phyloP scores from a whole-genome alignment of 1,140 invertebrate species.

The Cryptotermes secundus region DNA sequence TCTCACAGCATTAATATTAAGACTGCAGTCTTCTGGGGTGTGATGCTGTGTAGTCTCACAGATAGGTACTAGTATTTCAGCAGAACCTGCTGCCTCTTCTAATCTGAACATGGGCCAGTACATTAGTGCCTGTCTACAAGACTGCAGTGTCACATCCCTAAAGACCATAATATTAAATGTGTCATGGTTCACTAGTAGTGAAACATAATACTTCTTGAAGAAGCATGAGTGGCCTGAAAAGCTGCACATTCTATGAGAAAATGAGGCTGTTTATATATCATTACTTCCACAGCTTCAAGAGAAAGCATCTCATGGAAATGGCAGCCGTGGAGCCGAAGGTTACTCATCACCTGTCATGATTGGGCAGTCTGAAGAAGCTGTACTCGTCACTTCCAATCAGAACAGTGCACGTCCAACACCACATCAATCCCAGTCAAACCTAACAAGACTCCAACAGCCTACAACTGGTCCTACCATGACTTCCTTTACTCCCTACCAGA shows the following conservation, averaged over 20 bases:
- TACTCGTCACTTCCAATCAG: slow-evolving; percentile 21
- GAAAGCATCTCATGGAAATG: slow-evolving; percentile 6
- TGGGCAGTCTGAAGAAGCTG: slow-evolving; percentile 21
- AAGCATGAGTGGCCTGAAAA: neutral
- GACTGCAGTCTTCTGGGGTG: no score
- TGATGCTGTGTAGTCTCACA: no score
- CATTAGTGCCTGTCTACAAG: no score
- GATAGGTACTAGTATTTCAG: no score
- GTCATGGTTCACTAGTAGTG: no score
- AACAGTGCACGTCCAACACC: slow-evolving; percentile 22
- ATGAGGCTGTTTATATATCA: neutral
- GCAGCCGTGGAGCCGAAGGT: neutral
- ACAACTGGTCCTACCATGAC: neutral
- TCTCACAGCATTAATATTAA: no score
- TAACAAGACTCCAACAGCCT: neutral
- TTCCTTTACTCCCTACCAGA: neutral
- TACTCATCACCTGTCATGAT: neutral
- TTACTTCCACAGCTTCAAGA: slow-evolving; percentile 24
- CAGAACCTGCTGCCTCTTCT: no score
- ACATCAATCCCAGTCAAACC: slow-evolving; percentile 24
- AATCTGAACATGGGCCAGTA: no score
- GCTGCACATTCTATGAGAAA: neutral
- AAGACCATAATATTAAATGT: no score
- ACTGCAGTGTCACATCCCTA: no score
- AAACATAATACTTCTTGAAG: no score